Percentiles rank a stretch among this genome's conserved stretches.
phyloP scores from a whole-genome alignment of 37 sponge, comb jelly and placozoan species.

The Ephydatia muelleri region DNA sequence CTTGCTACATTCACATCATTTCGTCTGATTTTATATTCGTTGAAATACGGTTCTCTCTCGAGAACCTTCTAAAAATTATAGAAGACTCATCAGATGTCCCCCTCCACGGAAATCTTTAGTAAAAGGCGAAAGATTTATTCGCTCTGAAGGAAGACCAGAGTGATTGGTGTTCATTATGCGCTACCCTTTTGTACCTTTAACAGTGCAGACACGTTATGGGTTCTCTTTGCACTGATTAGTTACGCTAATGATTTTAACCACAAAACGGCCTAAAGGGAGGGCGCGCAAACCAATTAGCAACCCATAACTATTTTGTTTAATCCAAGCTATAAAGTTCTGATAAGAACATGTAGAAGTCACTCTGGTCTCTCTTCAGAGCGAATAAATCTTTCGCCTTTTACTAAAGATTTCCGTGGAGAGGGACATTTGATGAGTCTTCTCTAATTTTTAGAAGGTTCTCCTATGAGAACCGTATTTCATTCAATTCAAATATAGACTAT shows the following conservation, averaged over 20 bases:
- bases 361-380: neutral
- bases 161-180: neutral
- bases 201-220: neutral
- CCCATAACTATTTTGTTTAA: neutral
- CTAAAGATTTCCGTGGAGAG: neutral
- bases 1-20: neutral
- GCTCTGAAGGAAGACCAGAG: conserved; percentile 53
- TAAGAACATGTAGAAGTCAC: neutral
- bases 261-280: too few relatives aligned
- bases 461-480: neutral
- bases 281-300: neutral
- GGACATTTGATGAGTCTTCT: neutral
- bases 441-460: conserved; percentile 1
- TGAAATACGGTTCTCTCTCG: conserved; percentile 16
- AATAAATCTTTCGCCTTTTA: neutral
- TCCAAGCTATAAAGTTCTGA: too few relatives aligned
- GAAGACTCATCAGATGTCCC: conserved; percentile 35
- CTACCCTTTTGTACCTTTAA: neutral
- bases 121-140: conserved; percentile 49
- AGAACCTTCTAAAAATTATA: conserved; percentile 27
- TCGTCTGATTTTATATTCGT: conserved; percentile 1
- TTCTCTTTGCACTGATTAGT: neutral
- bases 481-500: too few relatives aligned
- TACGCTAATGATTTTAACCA: too few relatives aligned
- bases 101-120: conserved; percentile 68